Evolutionary conservation across 2,797 vertebrate species (phyloP).

Genomic region (Rachycentron canadum): DNA sequence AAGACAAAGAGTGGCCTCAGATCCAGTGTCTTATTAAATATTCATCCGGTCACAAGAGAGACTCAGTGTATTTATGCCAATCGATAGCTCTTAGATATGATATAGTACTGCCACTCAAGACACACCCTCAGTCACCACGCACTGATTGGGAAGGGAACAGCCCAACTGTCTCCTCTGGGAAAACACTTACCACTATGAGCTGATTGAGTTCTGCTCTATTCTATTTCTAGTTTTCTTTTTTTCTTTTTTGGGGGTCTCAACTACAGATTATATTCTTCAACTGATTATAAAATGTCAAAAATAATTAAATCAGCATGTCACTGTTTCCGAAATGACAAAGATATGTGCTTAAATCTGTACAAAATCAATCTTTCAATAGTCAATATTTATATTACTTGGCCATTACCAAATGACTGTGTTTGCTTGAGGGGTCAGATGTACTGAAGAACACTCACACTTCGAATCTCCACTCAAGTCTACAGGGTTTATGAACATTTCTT

Average conservation of each 20-base stretch:
- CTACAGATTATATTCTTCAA: conserved; percentile 6
- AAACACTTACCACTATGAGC: conserved; percentile 25
- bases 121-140: conserved; percentile 72
- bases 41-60: conserved; percentile 85
- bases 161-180: conserved; percentile 37
- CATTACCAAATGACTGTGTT: neutral
- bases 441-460: neutral
- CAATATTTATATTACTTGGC: too few relatives aligned
- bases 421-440: neutral
- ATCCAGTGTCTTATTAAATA: conserved; percentile 87
- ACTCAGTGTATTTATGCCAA: conserved; percentile 85
- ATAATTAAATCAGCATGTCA: neutral
- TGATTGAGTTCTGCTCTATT: conserved; percentile 2
- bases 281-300: conserved; percentile 4
- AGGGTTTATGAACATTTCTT: neutral
- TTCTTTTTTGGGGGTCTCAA: neutral
- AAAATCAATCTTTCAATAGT: conserved; percentile 7
- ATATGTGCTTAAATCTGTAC: neutral
- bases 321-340: neutral
- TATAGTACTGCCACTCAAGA: conserved; percentile 78
- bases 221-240: neutral
- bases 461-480: neutral
- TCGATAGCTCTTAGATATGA: conserved; percentile 92
- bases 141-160: conserved; percentile 68
- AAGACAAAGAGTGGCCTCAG: conserved; percentile 72